A percentile compares a stretch with the other conserved stretches of the same genome.
Evolutionary conservation across 30 jellyfish, hydroid and myxozoan genomes (phyloP).

Genomic region (Nemopilema nomurai): DNA sequence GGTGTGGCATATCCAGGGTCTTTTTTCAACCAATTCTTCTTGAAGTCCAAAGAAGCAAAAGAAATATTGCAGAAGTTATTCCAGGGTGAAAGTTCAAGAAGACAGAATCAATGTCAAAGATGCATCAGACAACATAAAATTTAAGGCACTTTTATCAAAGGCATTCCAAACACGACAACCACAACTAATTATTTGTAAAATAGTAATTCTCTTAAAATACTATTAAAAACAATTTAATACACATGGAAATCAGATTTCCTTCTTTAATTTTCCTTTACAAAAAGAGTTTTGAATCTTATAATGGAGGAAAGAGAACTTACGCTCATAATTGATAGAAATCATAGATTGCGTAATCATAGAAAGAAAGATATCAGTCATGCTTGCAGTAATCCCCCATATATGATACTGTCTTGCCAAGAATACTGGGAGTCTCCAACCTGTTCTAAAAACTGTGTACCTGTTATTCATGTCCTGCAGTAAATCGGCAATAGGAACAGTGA

Average conservation of each 20-base stretch:
- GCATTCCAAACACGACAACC: too few relatives aligned
- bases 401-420: conserved; percentile 33
- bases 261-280: not conserved
- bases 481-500: conserved; percentile 64
- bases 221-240: too few relatives aligned
- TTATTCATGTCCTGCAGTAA: conserved; percentile 27
- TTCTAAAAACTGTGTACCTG: conserved; percentile 67
- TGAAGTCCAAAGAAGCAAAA: too few relatives aligned
- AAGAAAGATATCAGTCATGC: conserved; percentile 65
- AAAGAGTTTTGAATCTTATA: not conserved
- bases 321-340: conserved; percentile 48
- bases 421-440: conserved; percentile 77
- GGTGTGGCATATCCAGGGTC: too few relatives aligned
- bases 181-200: too few relatives aligned
- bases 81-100: too few relatives aligned
- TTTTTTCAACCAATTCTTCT: too few relatives aligned
- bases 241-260: not conserved
- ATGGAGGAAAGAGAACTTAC: conserved; percentile 1
- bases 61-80: too few relatives aligned
- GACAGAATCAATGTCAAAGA: too few relatives aligned
- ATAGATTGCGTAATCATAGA: conserved; percentile 45
- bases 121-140: too few relatives aligned
- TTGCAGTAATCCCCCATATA: conserved; percentile 94
- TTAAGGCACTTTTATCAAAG: too few relatives aligned
- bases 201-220: too few relatives aligned